These are phyloP conservation scores for Herpailurus yagouaroundi DNA, from an alignment of 2,113 vertebrate species.

Conservation along the genomic window DNA sequence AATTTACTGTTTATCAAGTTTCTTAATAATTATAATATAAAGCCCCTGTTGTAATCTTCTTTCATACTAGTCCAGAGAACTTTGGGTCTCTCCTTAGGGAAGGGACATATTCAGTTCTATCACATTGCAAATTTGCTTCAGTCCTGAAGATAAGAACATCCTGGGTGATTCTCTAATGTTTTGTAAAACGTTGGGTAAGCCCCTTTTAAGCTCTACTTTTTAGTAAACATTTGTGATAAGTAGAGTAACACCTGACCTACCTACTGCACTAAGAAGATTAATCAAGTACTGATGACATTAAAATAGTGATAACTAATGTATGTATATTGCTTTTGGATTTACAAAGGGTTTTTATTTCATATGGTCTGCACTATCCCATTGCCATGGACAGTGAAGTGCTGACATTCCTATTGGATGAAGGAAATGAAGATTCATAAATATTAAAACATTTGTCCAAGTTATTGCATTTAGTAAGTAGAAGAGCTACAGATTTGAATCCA, in stretches of 20 bases:
- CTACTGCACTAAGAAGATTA: background rate
- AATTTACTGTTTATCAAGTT: background rate
- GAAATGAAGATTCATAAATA: background rate
- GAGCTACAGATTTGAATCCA: background rate
- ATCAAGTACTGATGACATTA: background rate
- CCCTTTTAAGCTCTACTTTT: background rate
- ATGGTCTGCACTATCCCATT: background rate
- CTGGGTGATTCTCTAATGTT: background rate
- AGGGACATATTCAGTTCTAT: background rate
- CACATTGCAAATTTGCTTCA: background rate
- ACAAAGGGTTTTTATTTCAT: background rate
- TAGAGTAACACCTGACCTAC: background rate
- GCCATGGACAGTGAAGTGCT: background rate
- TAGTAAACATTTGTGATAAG: background rate
- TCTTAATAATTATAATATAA: background rate
- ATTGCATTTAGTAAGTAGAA: conserved; percentile 30
- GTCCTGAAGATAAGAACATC: background rate
- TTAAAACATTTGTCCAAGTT: background rate
- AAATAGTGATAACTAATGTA: background rate
- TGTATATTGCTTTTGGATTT: background rate
- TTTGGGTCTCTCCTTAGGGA: background rate
- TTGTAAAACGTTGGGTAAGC: background rate
- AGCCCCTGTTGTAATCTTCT: background rate
- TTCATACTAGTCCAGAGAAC: background rate
- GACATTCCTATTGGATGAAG: background rate